A percentile compares a stretch with the other conserved stretches of the same genome.
Evolutionary conservation across 2,888 invertebrate genomes (phyloP).

Genomic region (Ypsolopha scabrella): DNA sequence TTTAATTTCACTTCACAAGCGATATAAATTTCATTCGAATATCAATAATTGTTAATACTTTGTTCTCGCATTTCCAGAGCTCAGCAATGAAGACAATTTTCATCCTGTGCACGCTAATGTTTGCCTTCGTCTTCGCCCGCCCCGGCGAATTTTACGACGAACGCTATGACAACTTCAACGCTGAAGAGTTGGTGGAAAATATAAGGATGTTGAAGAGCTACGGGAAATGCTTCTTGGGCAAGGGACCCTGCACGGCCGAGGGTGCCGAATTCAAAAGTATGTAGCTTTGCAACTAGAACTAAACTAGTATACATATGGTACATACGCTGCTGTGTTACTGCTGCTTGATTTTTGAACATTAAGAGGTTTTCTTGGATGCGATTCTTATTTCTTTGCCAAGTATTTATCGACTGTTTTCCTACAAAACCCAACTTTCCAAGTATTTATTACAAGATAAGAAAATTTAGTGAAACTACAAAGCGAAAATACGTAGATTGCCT

Average conservation of each 20-base stretch:
- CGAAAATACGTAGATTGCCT: too few species aligned
- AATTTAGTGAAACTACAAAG: too few species aligned
- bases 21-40: too few species aligned
- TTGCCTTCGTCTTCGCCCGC: constrained; percentile 28
- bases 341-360: too few species aligned
- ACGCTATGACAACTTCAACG: constrained; percentile 77
- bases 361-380: too few species aligned
- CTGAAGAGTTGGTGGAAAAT: constrained; percentile 73
- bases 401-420: too few species aligned
- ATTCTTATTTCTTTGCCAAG: too few species aligned
- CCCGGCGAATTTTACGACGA: constrained; percentile 69
- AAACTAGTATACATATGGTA: background rate
- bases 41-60: too few species aligned
- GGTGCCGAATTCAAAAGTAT: constrained; percentile 78
- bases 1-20: too few species aligned
- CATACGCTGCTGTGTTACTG: background rate
- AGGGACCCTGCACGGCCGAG: constrained; percentile 77
- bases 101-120: constrained; percentile 23
- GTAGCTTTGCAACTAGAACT: constrained; percentile 17
- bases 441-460: too few species aligned
- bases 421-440: too few species aligned
- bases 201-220: constrained; percentile 76
- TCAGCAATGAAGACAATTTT: constrained; percentile 30
- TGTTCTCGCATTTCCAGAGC: constrained; percentile 1
- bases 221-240: constrained; percentile 74